phyloP scores from a whole-genome alignment of 2,888 invertebrate genomes.

The Herminia tarsipennalis region DNA sequence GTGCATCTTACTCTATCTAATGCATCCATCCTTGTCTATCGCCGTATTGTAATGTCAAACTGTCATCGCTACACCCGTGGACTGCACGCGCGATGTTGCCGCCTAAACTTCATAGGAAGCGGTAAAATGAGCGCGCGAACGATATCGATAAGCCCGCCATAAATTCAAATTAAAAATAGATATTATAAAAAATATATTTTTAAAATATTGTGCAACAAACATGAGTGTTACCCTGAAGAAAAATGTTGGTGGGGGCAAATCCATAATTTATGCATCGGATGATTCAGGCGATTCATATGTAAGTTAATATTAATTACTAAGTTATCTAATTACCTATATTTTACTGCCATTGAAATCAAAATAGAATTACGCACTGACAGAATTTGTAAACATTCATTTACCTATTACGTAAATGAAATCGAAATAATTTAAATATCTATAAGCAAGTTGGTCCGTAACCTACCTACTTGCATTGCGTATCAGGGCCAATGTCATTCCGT shows the following conservation, averaged over 20 bases:
- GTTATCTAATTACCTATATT: too few species aligned
- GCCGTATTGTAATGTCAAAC: conserved; percentile 51
- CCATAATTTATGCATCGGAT: conserved; percentile 20
- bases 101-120: conserved; percentile 39
- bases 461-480: too few species aligned
- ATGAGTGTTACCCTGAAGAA: conserved; percentile 19
- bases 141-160: conserved; percentile 23
- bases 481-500: too few species aligned
- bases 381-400: too few species aligned
- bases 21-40: conserved; percentile 52
- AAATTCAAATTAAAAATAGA: conserved; percentile 29
- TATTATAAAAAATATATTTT: not conserved
- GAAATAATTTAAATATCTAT: too few species aligned
- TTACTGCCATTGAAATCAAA: too few species aligned
- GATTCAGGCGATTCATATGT: conserved; percentile 8
- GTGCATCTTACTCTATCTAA: conserved; percentile 48
- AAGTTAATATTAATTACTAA: conserved; percentile 3
- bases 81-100: conserved; percentile 53
- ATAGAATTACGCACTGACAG: too few species aligned
- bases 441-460: too few species aligned
- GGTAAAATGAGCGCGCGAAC: conserved; percentile 57
- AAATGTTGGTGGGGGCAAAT: conserved; percentile 15
- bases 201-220: conserved; percentile 19
- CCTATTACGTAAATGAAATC: too few species aligned
- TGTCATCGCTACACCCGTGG: conserved; percentile 42